Evolutionary conservation across 1,140 invertebrate species (phyloP).

Genomic region (Streblospio benedicti): DNA sequence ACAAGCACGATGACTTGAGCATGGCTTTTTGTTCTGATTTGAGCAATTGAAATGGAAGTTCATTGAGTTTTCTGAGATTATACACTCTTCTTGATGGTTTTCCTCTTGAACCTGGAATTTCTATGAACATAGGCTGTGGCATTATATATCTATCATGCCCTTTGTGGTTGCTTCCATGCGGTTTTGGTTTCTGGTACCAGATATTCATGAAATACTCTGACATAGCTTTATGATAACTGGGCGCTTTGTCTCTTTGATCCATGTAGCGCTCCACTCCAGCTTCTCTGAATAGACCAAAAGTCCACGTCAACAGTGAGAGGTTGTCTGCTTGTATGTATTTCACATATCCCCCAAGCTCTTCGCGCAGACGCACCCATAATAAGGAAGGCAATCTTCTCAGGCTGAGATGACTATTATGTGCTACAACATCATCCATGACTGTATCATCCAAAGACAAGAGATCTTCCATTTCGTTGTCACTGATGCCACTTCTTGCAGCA

Average conservation of each 20-base stretch:
- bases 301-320: constrained; percentile 57
- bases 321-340: constrained; percentile 54
- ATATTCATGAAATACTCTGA: constrained; percentile 51
- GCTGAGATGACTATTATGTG: constrained; percentile 27
- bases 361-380: constrained; percentile 59
- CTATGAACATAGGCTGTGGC: constrained; percentile 52
- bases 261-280: constrained; percentile 54
- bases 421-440: constrained; percentile 53
- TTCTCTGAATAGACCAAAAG: constrained; percentile 53
- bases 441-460: constrained; percentile 61
- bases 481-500: constrained; percentile 61
- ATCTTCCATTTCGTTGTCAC: constrained; percentile 66
- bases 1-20: constrained; percentile 83
- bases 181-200: constrained; percentile 31
- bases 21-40: constrained; percentile 79
- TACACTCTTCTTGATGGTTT: constrained; percentile 56
- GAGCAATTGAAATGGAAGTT: constrained; percentile 67
- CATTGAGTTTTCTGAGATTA: constrained; percentile 71
- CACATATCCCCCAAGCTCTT: constrained; percentile 58
- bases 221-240: constrained; percentile 48
- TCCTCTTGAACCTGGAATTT: constrained; percentile 58
- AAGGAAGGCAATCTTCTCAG: constrained; percentile 52
- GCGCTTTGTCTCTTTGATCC: constrained; percentile 38
- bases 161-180: constrained; percentile 29
- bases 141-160: constrained; percentile 28